Evolutionary conservation across 2,888 invertebrate species (phyloP), one percentile per base, ranked within the genome.

Genomic region (Drosophila infuscata): DNA sequence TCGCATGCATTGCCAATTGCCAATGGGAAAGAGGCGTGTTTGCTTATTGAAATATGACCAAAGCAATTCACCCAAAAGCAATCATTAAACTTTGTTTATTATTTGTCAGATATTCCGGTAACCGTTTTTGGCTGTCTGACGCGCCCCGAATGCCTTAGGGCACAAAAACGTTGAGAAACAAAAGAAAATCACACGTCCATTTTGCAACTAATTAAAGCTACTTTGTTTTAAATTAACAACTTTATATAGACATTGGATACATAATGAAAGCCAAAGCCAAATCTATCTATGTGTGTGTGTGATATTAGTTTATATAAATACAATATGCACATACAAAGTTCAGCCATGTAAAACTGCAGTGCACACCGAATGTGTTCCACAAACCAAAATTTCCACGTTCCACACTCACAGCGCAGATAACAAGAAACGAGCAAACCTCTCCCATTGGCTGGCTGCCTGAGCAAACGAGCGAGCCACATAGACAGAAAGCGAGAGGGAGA

Each of bases 11-110:
- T 46, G 46, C 25, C 46, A 46, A 46, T 12, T 56, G 69, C 58
- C 36, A 62, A 61, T 63, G 73, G 56, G 59, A 46, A 36, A 53
- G 54, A 54, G 88, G 88, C 77, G 85, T 82, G 77, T 73, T 46
- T 74, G 63, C 53, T 78, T 76, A 88, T 89, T 85, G 89, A 89
- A 84, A 87, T 85, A 84, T 84, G 84, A 70, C 62, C 80, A 54
- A 63, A 62, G 59, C 66, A 54, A 59, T 73, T 57, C 46, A 46
- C 60, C 72, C 84, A 54, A 62, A 36, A 71, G 84, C 86, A 67
- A 74, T 70, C 68, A 65, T 79, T 79, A 87, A 72, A 60, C 61
- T 64, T 75, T 66, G 65, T 70, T 84, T 79, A 83, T 79, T 81
- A 46, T 81, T 63, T 81, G 73, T 59, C 65, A 12, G 76, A 35